A percentile compares a stretch with the other conserved stretches of the same genome.
phyloP scores from a whole-genome alignment of 2,797 vertebrate genomes.

The Anabacerthia variegaticeps region DNA sequence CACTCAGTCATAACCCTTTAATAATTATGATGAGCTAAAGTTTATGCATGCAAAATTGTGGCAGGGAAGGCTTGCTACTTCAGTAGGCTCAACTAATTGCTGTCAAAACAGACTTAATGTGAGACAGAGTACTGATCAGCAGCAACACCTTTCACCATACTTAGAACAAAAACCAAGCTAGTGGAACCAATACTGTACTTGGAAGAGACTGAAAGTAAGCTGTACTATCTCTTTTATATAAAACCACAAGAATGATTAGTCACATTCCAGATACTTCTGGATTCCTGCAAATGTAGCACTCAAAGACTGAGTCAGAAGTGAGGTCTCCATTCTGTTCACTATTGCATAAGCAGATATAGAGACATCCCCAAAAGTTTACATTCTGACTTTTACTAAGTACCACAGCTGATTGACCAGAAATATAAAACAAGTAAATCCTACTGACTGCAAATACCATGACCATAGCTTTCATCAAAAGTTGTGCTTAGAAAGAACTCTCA shows the following conservation, averaged over 20 bases:
- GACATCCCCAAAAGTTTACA: not conserved
- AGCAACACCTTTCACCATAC: not conserved
- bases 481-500: not conserved
- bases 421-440: not conserved
- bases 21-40: not conserved
- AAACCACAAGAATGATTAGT: constrained; percentile 36
- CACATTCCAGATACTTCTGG: constrained; percentile 54
- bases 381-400: not conserved
- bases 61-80: not conserved
- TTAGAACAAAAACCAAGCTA: not conserved
- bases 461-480: not conserved
- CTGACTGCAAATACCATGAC: not conserved
- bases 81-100: not conserved
- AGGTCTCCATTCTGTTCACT: not conserved
- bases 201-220: not conserved
- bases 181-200: not conserved
- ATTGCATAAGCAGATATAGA: not conserved
- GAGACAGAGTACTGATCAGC: not conserved
- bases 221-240: constrained; percentile 18
- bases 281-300: constrained; percentile 38
- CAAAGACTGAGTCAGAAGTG: constrained; percentile 1
- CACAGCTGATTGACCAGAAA: not conserved
- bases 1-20: not conserved
- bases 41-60: not conserved
- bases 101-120: not conserved